Conservation (phyloP, 2,888 invertebrate genomes). For the Ditula angustiorana region DNA sequence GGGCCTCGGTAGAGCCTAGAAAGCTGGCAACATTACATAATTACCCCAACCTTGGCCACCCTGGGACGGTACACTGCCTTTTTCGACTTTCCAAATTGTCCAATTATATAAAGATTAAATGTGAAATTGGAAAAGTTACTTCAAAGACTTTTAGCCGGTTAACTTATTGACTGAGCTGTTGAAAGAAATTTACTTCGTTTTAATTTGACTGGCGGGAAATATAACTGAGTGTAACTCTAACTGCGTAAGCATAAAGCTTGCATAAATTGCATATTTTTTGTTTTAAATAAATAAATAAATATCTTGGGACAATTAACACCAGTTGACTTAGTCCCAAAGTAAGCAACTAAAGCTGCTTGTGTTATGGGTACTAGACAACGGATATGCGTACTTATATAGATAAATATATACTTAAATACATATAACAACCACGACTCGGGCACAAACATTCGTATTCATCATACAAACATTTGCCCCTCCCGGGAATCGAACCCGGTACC, state of each 20-base stretch:
- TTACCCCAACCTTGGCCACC: neutral
- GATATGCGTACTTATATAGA: no score
- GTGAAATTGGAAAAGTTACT: conserved; percentile 35
- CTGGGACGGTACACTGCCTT: conserved; percentile 1
- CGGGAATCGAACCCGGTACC: no score
- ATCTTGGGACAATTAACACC: no score
- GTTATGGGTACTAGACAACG: no score
- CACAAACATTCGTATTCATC: no score
- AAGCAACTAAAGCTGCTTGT: no score
- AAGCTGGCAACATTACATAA: neutral
- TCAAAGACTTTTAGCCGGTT: conserved; percentile 18
- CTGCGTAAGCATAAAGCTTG: neutral
- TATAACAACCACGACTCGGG: no score
- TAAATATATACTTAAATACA: no score
- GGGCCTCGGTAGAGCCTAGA: neutral
- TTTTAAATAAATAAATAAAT: no score
- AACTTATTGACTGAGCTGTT: conserved; percentile 28
- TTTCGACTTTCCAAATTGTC: conserved; percentile 25
- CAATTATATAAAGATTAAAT: conserved; percentile 32
- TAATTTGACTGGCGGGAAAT: neutral
- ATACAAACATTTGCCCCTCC: no score
- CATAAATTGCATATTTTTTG: no score
- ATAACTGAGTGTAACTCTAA: neutral
- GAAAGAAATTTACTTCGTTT: conserved; percentile 30
- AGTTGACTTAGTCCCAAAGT: no score